These are phyloP conservation scores for Drosophila equinoxialis DNA, from an alignment of 1,140 invertebrate genomes.

Conservation along the genomic window DNA sequence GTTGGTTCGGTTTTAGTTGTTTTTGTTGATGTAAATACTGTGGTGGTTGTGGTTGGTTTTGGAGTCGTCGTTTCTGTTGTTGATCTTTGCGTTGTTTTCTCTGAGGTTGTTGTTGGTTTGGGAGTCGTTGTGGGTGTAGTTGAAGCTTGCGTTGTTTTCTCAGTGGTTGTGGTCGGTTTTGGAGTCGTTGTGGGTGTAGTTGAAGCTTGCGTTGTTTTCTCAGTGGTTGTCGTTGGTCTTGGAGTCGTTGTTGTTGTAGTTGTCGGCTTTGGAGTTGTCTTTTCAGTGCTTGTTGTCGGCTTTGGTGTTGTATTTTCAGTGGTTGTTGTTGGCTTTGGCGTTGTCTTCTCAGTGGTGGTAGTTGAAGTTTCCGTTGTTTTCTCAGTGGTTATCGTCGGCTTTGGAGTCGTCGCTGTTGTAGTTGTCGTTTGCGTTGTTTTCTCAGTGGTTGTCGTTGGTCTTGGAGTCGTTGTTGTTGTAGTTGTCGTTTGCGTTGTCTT, in stretches of 20 bases:
- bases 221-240: neutral
- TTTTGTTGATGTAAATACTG: neutral
- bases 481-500: conserved; percentile 59
- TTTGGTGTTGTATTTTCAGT: conserved; percentile 6
- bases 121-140: neutral
- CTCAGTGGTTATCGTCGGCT: neutral
- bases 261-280: neutral
- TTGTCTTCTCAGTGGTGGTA: neutral
- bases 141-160: conserved; percentile 12
- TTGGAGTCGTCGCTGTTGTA: neutral
- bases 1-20: neutral
- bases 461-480: neutral
- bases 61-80: neutral
- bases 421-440: neutral
- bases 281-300: neutral
- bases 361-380: neutral
- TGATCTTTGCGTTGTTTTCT: conserved; percentile 22
- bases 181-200: conserved; percentile 2
- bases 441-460: conserved; percentile 7
- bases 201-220: neutral
- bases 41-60: conserved; percentile 51
- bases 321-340: neutral
- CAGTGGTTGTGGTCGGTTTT: neutral
- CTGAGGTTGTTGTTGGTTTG: neutral
- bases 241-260: conserved; percentile 3